Conservation (phyloP, 2,113 vertebrate genomes). For the Myiozetetes cayanensis region DNA sequence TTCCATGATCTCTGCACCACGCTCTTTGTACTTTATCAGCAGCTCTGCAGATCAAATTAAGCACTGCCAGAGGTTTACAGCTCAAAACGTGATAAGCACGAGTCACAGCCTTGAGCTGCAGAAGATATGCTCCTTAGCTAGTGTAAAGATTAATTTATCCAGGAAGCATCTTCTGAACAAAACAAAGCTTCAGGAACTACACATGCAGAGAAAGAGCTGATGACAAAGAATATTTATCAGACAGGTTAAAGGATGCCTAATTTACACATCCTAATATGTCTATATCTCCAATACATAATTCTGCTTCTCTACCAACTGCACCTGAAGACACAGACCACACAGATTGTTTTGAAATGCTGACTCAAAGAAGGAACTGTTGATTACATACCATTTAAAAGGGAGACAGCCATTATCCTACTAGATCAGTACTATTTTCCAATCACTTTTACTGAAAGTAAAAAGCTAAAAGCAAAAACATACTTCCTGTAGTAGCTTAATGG, state of each 20-base stretch:
- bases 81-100: background rate
- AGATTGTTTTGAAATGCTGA: background rate
- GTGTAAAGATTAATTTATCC: background rate
- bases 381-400: background rate
- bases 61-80: background rate
- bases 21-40: background rate
- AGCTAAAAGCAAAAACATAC: background rate
- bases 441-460: background rate
- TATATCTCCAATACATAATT: background rate
- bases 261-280: background rate
- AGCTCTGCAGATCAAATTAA: background rate
- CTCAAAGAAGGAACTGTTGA: background rate
- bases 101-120: background rate
- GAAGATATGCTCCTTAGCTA: background rate
- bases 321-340: background rate
- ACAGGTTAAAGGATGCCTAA: background rate
- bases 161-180: background rate
- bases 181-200: background rate
- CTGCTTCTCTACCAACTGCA: background rate
- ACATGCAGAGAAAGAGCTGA: background rate
- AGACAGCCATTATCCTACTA: background rate
- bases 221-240: background rate
- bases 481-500: background rate
- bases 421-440: background rate
- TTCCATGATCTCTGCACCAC: background rate